Evolutionary conservation across 2,797 vertebrate species (phyloP), one percentile per base, ranked within the genome.

Genomic region (Trachops cirrhosus): DNA sequence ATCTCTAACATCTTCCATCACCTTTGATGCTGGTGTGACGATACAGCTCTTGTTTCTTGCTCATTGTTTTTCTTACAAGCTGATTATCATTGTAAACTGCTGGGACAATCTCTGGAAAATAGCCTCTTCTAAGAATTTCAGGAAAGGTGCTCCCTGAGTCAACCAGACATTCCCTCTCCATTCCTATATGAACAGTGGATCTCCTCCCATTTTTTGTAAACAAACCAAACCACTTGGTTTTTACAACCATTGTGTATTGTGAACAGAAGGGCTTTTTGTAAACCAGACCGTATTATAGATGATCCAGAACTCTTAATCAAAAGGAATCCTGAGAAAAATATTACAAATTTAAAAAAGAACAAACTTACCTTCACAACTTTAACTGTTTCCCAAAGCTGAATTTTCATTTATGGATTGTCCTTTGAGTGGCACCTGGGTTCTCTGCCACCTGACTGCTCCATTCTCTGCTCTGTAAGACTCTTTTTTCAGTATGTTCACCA

Each of bases 191-290:
- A 95, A 52, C 46, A 73, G 18, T 59, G 79, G 50, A 41, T 74
- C 8, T 24, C 74, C 19, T 24, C 73, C 19, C 32, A 34, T 86
- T 77, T 8, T 89, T 26, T 44, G 10, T 64, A 59, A 78, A 24
- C 75, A 95, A 89, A 79, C 44, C 52, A 92, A 94, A 70, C 21
- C 22, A 22, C 26, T 44, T 78, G 24, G 67, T 59, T 90, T 84
- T 95, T 67, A 87, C 46, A 96, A 75, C 84, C 77, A 87, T 12
- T 80, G n/a, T 24, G n/a, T 21, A 18, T 59, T 85, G 34, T 54
- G 37, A 92, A 92, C 89, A 96, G 75, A 95, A 87, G 52, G 70
- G 21, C 39, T 39, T 88, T 88, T 80, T 54, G 37, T 90, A 92
- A 94, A 92, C 85, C 34, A 85, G 26, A 46, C 59, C 86, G 54